Evolutionary conservation across 2,888 invertebrate genomes (phyloP), one percentile per base, ranked within the genome.

Genomic region (Agonopterix alstromeriana): DNA sequence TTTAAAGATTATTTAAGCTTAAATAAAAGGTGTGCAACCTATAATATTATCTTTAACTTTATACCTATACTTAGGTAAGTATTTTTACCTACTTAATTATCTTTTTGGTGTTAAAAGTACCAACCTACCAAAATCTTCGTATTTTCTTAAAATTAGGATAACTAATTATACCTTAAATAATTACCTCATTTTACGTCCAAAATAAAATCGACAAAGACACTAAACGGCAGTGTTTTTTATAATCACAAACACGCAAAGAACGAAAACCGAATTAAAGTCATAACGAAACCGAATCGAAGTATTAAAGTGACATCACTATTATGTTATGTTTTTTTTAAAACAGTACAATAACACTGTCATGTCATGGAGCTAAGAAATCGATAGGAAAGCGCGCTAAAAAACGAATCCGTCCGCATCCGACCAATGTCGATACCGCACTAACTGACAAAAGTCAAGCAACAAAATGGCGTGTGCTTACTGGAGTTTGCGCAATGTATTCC

Each of bases 391-490:
- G 66, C 56, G 60, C 27, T 27, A 7, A 27, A 56, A 57, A 54
- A 64, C 80, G 77, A 72, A n/a, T n/a, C n/a, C n/a, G n/a, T n/a
- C 67, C 57, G 53, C 50, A 45, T 52, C 9, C 17, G 10, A 44
- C 50, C 51, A 52, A 52, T 49, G 65, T 61, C 65, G 60, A 63
- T 76, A 67, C 77, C 78, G 79, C 79, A 86, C 85, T 82, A 73
- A 61, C 62, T 14, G 48, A 50, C 47, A 67, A 36, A 45, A 8
- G 58, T 54, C 54, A 69, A 65, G 56, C 61, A 62, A 64, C 69
- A 75, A 75, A 68, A 75, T 75, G 75, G 77, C 77, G 68, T 9
- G 54, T 9, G 54, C 54, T 53, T 56, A 62, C 53, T 58, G 45
- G 80, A 73, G 77, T 75, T 76, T 79, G 77, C 77, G 79, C 79